Evolutionary conservation across 2,113 vertebrate species (phyloP).

Genomic region (Rhabdomys dilectus): DNA sequence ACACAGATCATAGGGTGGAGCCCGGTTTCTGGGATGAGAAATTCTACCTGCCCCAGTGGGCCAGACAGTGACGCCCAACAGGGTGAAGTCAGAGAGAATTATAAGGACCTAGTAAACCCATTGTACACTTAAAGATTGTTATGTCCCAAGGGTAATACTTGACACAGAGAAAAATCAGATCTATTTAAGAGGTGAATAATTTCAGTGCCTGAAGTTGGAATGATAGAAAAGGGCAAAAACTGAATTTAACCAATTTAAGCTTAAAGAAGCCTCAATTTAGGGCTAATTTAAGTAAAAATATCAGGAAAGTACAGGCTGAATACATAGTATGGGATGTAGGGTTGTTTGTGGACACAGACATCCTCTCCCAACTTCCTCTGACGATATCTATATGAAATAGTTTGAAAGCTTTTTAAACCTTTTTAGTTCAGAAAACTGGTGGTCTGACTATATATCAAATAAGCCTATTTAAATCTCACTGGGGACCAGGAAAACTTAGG

Average conservation of each 20-base stretch:
- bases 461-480: background rate
- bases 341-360: background rate
- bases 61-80: background rate
- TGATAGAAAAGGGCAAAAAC: background rate
- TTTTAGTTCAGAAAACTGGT: constrained; percentile 1
- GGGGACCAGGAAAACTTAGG: background rate
- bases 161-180: background rate
- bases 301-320: background rate
- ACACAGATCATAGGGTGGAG: background rate
- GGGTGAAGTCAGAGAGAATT: background rate
- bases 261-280: background rate
- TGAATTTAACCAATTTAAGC: background rate
- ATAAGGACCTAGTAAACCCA: background rate
- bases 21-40: background rate
- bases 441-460: background rate
- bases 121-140: background rate
- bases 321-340: background rate
- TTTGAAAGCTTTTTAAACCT: background rate
- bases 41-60: background rate
- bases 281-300: background rate
- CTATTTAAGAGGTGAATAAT: background rate
- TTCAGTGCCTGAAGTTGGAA: background rate
- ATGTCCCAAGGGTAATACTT: background rate
- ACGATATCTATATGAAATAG: background rate
- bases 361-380: background rate